These are phyloP conservation scores for Ylistrum balloti DNA, from an alignment of 1,140 invertebrate genomes.

Conservation along the genomic window DNA sequence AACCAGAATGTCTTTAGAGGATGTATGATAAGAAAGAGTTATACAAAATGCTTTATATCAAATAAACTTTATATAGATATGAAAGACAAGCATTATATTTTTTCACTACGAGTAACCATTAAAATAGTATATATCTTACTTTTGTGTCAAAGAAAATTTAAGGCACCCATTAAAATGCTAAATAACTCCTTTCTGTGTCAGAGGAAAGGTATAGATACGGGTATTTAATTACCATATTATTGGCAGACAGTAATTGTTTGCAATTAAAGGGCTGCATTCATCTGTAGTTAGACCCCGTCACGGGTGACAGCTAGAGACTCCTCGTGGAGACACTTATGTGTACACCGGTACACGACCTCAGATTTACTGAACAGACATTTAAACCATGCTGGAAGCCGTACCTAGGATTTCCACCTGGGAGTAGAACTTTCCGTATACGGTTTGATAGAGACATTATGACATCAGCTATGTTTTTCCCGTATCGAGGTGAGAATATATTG, in stretches of 20 bases:
- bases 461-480: slow-evolving; percentile 17
- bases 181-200: neutral
- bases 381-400: neutral
- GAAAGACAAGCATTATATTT: no score
- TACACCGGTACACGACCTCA: neutral
- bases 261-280: neutral
- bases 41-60: no score
- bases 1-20: no score
- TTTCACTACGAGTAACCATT: no score
- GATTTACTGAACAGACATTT: neutral
- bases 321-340: neutral
- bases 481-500: neutral
- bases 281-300: neutral
- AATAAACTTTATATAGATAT: no score
- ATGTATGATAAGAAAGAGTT: no score
- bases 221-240: neutral
- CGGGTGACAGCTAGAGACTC: neutral
- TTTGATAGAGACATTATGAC: neutral
- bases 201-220: no score
- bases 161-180: no score
- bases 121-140: neutral
- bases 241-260: neutral
- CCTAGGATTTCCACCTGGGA: neutral
- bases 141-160: neutral
- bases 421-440: neutral